Base-by-base conservation (phyloP, 2,888 invertebrate species). In the Arge pagana region DNA sequence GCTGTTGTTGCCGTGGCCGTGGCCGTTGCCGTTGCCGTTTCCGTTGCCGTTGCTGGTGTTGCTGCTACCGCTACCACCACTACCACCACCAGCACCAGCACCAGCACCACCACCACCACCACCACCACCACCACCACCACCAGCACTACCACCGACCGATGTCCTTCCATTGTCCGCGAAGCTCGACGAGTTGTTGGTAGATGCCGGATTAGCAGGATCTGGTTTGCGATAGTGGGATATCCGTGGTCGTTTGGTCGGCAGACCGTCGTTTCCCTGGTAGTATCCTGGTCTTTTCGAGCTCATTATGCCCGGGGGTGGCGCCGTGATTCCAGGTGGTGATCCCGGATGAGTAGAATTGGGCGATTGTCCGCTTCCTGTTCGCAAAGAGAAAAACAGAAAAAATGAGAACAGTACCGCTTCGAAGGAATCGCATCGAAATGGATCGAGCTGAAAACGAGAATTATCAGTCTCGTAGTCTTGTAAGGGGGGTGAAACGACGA, bases 211-310 rank as follows among this genome's bases (percentile, higher is more conserved):
- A 50, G 68, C 70, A 26, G 73, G 69, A 72, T 81, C 75, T 18
- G 82, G 83, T 67, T 87, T 86, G 63, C 82, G 85, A 74, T 87
- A 90, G 79, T 89, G 89, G 72, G 94, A 93, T 77, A 95, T 92
- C 72, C 95, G 86, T 74, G 85, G 90, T 78, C 89, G 89, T 80
- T 95, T 94, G 54, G 81, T 82, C 28, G 78, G 82, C 66, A 77
- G 80, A 63, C 81, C 83, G 71, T 82, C 80, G 66, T 78, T 78
- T 68, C 83, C 79, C 63, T 84, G 85, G 64, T 81, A 82, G 66
- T 82, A 83, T 33, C 83, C 83, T 48, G 86, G 85, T 72, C 85
- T 80, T 68, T 84, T 84, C 30, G 83, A 82, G 55, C 81, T 82
- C 62, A 78, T 68, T 48, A 82, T 75, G 52, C 80, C 73, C 6